Evolutionary conservation across 1,140 invertebrate genomes (phyloP).

Genomic region (Procambarus virginalis): DNA sequence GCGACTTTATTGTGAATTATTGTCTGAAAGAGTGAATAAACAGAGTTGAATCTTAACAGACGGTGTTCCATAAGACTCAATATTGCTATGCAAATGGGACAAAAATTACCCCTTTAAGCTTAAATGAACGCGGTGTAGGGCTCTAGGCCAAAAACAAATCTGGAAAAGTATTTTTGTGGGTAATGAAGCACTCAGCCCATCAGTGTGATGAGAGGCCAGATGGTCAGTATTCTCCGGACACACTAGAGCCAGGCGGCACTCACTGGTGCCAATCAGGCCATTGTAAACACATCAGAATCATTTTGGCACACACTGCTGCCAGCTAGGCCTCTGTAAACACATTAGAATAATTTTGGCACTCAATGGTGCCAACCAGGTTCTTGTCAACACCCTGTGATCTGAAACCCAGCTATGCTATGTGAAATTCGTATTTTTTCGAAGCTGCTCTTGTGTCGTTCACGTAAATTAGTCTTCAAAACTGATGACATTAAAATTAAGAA

Average conservation of each 20-base stretch:
- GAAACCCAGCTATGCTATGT: no score
- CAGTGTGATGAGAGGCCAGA: conserved; percentile 22
- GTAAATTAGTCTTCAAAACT: no score
- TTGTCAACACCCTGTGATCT: no score
- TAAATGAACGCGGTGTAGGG: conserved; percentile 49
- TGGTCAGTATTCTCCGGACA: conserved; percentile 8
- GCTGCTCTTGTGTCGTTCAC: no score
- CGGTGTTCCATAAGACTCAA: conserved; percentile 28
- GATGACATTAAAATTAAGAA: no score
- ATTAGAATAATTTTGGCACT: no score
- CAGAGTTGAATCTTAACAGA: conserved; percentile 22
- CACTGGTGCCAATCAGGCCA: not conserved
- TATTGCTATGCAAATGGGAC: conserved; percentile 26
- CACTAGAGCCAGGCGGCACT: conserved; percentile 18
- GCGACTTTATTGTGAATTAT: no score
- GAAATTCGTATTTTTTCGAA: no score
- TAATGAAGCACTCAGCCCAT: conserved; percentile 47
- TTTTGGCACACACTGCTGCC: no score
- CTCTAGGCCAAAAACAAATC: conserved; percentile 47
- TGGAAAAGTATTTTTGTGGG: conserved; percentile 59
- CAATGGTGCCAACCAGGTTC: not conserved
- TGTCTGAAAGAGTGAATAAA: no score
- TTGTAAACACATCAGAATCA: not conserved
- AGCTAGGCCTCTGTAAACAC: not conserved
- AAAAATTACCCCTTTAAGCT: conserved; percentile 7